Evolutionary conservation across 2,888 invertebrate species (phyloP), one percentile per base, ranked within the genome.

Genomic region (Thumatha senex): DNA sequence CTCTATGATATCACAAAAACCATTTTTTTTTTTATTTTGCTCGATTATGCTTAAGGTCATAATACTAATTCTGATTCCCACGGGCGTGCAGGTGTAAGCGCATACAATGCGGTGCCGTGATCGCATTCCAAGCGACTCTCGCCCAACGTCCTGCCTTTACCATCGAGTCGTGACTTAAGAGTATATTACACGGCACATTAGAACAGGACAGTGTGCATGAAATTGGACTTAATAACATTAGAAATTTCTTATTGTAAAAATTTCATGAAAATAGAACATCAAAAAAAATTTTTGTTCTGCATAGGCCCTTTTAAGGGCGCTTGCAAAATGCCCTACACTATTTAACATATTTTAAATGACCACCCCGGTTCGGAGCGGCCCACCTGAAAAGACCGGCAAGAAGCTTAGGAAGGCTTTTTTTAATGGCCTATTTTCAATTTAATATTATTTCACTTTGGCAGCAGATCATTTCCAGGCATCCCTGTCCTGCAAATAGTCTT

Each of bases 11-110:
- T 24, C 18, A 24, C 5, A 24, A 39, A 39, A 39, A 9, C 14
- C 10, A 11, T 10, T 30, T 5, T 4, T 11, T 1, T 15, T 33
- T 33, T 31, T 41, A 30, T n/a, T 2, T n/a, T 15, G 15, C 4
- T 31, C 56, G 62, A 54, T 52, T 48, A 52, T 29, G 45, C 35
- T 45, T 40, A 43, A 52, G 49, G 18, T 63, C 48, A 48, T 48
- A 45, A 53, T 50, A 61, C 64, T 44, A 72, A 24, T 24, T 65
- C 61, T 60, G 61, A 67, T 82, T 82, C 82, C 77, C 82, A 80
- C 80, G 81, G 65, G 62, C 58, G 62, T 67, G 65, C 76, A 80
- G 70, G 70, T 68, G 57, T 48, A 55, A 50, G 56, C 52, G 67
- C 61, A 67, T 63, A 78, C 80, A 79, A 80, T 77, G 71, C 65